Evolutionary conservation across 1,140 invertebrate species (phyloP).

Genomic region (Tenebrio molitor): DNA sequence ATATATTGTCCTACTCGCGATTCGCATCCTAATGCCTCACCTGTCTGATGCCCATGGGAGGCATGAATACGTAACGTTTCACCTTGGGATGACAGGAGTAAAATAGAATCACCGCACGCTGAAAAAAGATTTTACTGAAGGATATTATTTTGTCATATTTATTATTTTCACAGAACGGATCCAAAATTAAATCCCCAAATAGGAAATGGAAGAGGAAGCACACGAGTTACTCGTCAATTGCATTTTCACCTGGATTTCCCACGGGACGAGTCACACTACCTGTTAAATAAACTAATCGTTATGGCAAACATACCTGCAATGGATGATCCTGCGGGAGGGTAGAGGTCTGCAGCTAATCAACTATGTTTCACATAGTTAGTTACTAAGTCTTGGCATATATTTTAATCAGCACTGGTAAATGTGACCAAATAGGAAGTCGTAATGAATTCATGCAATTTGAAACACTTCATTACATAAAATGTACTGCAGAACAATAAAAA

Average conservation of each 20-base stretch:
- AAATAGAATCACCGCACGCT: conserved; percentile 20
- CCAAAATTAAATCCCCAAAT: not conserved
- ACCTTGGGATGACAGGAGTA: conserved; percentile 10
- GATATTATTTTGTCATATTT: conserved; percentile 16
- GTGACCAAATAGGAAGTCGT: too few relatives aligned
- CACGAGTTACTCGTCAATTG: not conserved
- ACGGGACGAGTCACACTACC: not conserved
- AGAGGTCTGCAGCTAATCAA: too few relatives aligned
- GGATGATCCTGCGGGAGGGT: not conserved
- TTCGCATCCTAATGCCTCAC: conserved; percentile 50
- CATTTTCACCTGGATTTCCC: not conserved
- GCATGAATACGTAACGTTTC: conserved; percentile 46
- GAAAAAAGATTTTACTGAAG: conserved; percentile 7
- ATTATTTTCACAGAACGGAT: not conserved
- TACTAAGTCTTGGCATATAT: too few relatives aligned
- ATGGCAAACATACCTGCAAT: not conserved
- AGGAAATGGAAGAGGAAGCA: not conserved
- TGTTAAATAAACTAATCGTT: not conserved
- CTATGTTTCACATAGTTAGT: too few relatives aligned
- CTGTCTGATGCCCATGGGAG: conserved; percentile 41
- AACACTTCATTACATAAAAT: too few relatives aligned
- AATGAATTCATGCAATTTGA: too few relatives aligned
- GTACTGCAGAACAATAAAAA: too few relatives aligned
- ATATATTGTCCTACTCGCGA: conserved; percentile 47
- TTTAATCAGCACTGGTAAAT: too few relatives aligned